Evolutionary conservation across 2,113 vertebrate genomes (phyloP), one percentile per base, ranked within the genome.

Genomic region (Hylia prasina): DNA sequence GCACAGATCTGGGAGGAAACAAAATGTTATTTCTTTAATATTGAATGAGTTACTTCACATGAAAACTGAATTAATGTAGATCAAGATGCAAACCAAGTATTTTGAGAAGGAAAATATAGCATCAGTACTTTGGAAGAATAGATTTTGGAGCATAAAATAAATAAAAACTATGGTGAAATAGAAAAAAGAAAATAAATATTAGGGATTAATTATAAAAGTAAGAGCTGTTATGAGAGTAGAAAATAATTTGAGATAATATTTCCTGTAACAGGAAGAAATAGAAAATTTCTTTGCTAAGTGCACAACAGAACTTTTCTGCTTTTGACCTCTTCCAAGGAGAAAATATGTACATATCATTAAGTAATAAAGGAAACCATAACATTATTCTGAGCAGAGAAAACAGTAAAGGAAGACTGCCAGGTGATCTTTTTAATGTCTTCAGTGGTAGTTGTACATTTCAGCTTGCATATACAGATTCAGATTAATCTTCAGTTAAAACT

Each of bases 1-100:
- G 99, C 99, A 96, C 99, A 99, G 84, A 99, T 99, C 99, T 99
- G 93, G 24, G 95, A 97, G 93, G 93, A 95, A 68, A 88, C 3
- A 92, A 23, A 56, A 47, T 69, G 27, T 73, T 87, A 61, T 42
- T 94, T 72, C 72, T 82, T 54, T 42, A 60, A 54, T 21, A 47
- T 23, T 63, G 45, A 70, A 73, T 51, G 21, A 78, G 11, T 50
- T 82, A 60, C 79, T 94, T 40, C 25, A 85, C 20, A 33, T 37
- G 20, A 85, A 91, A 88, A 75, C 10, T 11, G 47, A 89, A 89
- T 56, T 78, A 82, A 89, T 65, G 39, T 10, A 85, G 21, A 31
- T 51, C 15, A 79, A 9, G 5, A 19, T 51, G 40, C 7, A 64
- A 64, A 82, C 7, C 13, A 58, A 19, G 8, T 66, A 61, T 73